A percentile compares a stretch with the other conserved stretches of the same genome.
Evolutionary conservation across 2,888 invertebrate genomes (phyloP).

Genomic region (Sesamia inferens): DNA sequence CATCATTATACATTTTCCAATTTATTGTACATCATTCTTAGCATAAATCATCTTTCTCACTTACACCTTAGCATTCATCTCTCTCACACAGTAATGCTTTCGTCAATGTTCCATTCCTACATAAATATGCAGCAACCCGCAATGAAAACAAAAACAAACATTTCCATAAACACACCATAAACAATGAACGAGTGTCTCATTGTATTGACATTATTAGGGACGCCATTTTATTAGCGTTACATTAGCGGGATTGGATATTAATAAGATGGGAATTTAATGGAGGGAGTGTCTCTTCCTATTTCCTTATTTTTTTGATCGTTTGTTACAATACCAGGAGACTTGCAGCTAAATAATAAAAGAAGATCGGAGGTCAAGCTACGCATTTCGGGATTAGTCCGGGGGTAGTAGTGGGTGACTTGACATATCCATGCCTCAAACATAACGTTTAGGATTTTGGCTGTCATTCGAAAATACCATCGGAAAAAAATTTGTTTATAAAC

Average conservation of each 20-base stretch:
- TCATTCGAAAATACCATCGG: neutral
- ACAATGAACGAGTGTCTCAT: conserved; percentile 36
- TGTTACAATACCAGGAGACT: neutral
- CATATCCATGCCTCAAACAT: neutral
- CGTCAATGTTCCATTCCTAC: neutral
- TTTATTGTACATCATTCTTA: neutral
- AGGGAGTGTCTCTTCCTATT: conserved; percentile 25
- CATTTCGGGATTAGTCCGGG: neutral
- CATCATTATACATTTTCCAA: neutral
- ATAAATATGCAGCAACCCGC: neutral
- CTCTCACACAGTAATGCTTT: neutral
- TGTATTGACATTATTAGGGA: conserved; percentile 9
- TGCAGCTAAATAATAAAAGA: neutral
- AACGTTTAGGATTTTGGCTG: neutral
- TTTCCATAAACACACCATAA: conserved; percentile 31
- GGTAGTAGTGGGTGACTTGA: neutral
- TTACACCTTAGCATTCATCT: neutral
- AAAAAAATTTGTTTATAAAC: too few relatives aligned
- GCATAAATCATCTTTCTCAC: neutral
- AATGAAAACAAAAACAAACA: neutral
- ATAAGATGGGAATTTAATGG: conserved; percentile 32
- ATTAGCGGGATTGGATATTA: conserved; percentile 56
- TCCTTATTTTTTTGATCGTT: conserved; percentile 9
- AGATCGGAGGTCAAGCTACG: neutral
- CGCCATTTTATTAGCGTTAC: conserved; percentile 36